Evolutionary conservation across 2,113 vertebrate species (phyloP).

Genomic region (Stomatorhinus ivindoensis): DNA sequence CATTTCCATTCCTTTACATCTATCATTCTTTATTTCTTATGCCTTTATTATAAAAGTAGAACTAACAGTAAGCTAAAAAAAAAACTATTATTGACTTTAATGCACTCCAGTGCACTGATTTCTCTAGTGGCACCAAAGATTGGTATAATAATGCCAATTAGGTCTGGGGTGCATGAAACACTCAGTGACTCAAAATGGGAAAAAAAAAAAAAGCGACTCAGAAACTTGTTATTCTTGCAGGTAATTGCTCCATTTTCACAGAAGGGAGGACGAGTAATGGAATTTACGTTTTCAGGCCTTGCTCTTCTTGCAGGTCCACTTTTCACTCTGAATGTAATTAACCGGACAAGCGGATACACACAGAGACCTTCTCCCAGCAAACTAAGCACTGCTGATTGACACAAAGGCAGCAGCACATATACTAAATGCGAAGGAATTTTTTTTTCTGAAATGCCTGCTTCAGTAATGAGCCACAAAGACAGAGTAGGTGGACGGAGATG

Average conservation of each 20-base stretch:
- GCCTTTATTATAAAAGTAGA: not conserved
- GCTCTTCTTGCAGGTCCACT: slow-evolving; percentile 25
- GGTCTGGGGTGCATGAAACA: not conserved
- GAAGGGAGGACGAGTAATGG: slow-evolving; percentile 13
- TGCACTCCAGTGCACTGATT: not conserved
- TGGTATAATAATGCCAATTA: not conserved
- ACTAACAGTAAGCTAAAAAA: not conserved
- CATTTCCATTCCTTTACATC: not conserved
- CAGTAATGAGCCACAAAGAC: slow-evolving; percentile 33
- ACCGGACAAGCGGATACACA: slow-evolving; percentile 9
- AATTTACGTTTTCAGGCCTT: slow-evolving; percentile 27
- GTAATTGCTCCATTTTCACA: not conserved
- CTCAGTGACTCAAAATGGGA: not conserved
- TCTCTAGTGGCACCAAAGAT: not conserved
- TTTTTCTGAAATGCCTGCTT: slow-evolving; percentile 36
- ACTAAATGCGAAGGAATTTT: slow-evolving; percentile 12
- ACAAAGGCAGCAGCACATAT: not conserved
- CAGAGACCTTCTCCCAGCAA: not conserved
- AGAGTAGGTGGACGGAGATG: not conserved
- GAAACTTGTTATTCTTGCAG: not conserved
- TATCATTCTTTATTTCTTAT: not conserved
- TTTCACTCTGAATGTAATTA: slow-evolving; percentile 33
- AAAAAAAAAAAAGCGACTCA: not conserved
- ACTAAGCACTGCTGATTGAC: not conserved
- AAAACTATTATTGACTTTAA: not conserved